Conservation (phyloP, 2,888 invertebrate genomes). For the Alloscopus bannaensis region DNA sequence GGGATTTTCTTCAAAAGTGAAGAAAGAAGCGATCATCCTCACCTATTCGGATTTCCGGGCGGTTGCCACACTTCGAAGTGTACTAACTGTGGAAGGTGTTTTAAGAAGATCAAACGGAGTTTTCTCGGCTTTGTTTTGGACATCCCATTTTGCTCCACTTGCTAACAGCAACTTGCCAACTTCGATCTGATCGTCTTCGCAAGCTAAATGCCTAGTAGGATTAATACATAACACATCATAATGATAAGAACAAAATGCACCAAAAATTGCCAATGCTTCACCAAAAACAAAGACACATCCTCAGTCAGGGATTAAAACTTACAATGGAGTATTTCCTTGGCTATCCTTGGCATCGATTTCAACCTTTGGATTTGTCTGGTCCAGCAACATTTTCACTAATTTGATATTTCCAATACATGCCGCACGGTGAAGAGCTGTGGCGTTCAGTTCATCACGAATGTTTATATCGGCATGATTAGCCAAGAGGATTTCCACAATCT, state of each 20-base stretch:
- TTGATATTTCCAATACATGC: slow-evolving; percentile 85
- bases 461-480: slow-evolving; percentile 83
- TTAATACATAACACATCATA: too few relatives aligned
- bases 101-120: slow-evolving; percentile 79
- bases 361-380: slow-evolving; percentile 76
- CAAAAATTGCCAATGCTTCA: background rate
- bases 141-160: slow-evolving; percentile 80
- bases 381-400: slow-evolving; percentile 82
- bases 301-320: slow-evolving; percentile 75
- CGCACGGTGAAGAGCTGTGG: slow-evolving; percentile 87
- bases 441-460: slow-evolving; percentile 81
- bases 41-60: slow-evolving; percentile 17
- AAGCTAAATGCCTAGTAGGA: slow-evolving; percentile 82
- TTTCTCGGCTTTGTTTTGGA: slow-evolving; percentile 82
- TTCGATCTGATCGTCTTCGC: slow-evolving; percentile 85
- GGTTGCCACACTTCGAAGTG: slow-evolving; percentile 40
- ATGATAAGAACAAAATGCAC: too few relatives aligned
- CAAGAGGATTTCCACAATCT: slow-evolving; percentile 83
- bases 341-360: slow-evolving; percentile 80
- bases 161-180: slow-evolving; percentile 82
- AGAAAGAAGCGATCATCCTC: too few relatives aligned
- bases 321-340: slow-evolving; percentile 86
- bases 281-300: background rate
- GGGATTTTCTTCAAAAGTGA: too few relatives aligned
- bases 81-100: slow-evolving; percentile 31